Percentiles rank a stretch among this genome's conserved stretches.
These are phyloP conservation scores for Gallinago paraguaiae DNA, from an alignment of 2,113 vertebrate species.

Conservation along the genomic window DNA sequence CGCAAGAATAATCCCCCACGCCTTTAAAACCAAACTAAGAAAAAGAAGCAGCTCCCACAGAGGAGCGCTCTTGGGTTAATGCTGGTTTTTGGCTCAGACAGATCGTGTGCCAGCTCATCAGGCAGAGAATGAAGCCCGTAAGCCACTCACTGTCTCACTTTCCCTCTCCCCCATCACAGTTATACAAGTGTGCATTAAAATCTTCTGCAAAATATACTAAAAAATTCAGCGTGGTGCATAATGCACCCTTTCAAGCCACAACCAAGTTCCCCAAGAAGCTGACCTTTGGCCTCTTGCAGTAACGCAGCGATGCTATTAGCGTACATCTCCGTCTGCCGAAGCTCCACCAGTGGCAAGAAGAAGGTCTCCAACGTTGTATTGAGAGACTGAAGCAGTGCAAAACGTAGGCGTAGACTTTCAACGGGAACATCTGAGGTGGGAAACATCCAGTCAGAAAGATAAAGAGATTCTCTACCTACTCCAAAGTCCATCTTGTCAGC, in stretches of 20 bases:
- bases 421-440: slow-evolving; percentile 82
- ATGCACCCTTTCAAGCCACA: background rate
- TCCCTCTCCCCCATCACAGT: background rate
- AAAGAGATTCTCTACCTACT: background rate
- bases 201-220: background rate
- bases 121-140: background rate
- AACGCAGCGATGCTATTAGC: slow-evolving; percentile 88
- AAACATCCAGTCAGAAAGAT: background rate
- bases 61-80: background rate
- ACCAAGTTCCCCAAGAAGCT: rapidly evolving
- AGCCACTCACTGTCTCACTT: rapidly evolving
- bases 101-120: rapidly evolving
- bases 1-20: background rate
- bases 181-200: background rate
- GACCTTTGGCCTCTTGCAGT: slow-evolving; percentile 93
- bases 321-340: slow-evolving; percentile 87
- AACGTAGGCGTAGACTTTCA: slow-evolving; percentile 92
- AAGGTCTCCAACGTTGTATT: slow-evolving; percentile 94
- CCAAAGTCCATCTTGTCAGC: background rate
- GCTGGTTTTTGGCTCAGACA: background rate
- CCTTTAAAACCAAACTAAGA: background rate
- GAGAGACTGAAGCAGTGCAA: slow-evolving; percentile 94
- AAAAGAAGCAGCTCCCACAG: background rate
- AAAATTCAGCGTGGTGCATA: rapidly evolving
- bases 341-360: slow-evolving; percentile 93